phyloP scores from a whole-genome alignment of 2,888 invertebrate species.

The Onthophagus sagittarius region DNA sequence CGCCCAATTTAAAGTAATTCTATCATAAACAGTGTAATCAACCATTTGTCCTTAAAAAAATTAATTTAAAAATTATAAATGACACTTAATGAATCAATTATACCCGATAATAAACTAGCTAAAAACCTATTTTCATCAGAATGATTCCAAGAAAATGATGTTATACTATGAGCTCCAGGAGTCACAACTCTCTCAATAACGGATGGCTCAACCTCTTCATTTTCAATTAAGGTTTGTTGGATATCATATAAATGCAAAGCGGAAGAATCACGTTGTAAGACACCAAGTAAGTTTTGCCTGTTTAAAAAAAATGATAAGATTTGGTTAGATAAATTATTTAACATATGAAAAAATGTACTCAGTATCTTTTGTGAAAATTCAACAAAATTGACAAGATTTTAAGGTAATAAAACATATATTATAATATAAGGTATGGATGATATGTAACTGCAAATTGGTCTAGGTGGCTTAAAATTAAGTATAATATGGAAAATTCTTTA shows the following conservation, averaged over 20 bases:
- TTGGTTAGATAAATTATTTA: too few species aligned
- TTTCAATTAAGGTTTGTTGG: constrained; percentile 63
- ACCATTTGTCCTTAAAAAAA: constrained; percentile 55
- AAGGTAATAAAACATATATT: too few species aligned
- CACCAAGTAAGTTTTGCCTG: constrained; percentile 72
- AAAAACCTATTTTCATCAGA: constrained; percentile 73
- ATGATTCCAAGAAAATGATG: constrained; percentile 87
- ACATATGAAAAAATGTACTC: too few species aligned
- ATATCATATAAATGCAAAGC: constrained; percentile 83
- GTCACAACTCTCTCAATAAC: constrained; percentile 67
- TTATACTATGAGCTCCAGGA: constrained; percentile 53
- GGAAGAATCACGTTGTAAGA: constrained; percentile 74
- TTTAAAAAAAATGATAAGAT: constrained; percentile 21
- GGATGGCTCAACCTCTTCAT: constrained; percentile 73
- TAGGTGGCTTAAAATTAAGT: too few species aligned
- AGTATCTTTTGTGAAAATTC: too few species aligned
- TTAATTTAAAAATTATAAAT: neutral
- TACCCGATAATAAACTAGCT: constrained; percentile 59
- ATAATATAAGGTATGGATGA: too few species aligned
- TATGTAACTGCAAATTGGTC: too few species aligned
- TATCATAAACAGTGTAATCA: constrained; percentile 76
- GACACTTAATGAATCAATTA: constrained; percentile 16
- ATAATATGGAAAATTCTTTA: too few species aligned
- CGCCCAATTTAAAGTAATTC: constrained; percentile 80
- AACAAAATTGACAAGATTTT: too few species aligned